Conservation (phyloP, 2,888 invertebrate genomes). For the Zootermopsis nevadensis region DNA sequence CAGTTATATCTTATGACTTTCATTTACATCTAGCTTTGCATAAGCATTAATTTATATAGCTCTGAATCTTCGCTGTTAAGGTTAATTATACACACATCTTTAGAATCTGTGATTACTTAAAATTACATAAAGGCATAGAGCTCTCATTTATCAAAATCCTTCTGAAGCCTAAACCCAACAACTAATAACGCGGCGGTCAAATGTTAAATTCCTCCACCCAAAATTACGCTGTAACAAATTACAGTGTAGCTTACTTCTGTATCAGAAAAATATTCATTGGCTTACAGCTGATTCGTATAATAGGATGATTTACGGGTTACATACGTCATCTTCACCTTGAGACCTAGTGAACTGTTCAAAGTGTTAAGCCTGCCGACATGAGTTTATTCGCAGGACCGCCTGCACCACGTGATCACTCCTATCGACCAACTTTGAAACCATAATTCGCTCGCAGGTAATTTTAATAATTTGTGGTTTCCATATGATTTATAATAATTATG, state of each 20-base stretch:
- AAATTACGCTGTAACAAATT: conserved; percentile 32
- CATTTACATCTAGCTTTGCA: too few relatives aligned
- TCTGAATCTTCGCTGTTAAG: not conserved
- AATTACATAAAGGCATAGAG: not conserved
- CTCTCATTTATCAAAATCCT: conserved; percentile 6
- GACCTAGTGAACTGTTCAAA: not conserved
- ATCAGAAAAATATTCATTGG: not conserved
- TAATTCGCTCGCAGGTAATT: not conserved
- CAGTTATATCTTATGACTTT: too few relatives aligned
- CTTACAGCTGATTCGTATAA: not conserved
- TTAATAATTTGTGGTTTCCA: not conserved
- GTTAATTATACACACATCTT: not conserved
- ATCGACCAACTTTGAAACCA: not conserved
- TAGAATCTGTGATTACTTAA: not conserved
- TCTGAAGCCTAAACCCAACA: not conserved
- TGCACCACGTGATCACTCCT: not conserved
- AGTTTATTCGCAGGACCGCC: not conserved
- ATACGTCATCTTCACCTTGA: not conserved
- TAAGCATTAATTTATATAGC: not conserved
- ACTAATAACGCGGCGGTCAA: not conserved
- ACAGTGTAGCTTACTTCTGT: not conserved
- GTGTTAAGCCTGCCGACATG: too few relatives aligned
- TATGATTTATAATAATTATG: not conserved
- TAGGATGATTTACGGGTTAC: conserved; percentile 19
- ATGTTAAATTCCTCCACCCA: conserved; percentile 29